phyloP scores from a whole-genome alignment of 2,888 invertebrate genomes.

The Epinotia nisella region DNA sequence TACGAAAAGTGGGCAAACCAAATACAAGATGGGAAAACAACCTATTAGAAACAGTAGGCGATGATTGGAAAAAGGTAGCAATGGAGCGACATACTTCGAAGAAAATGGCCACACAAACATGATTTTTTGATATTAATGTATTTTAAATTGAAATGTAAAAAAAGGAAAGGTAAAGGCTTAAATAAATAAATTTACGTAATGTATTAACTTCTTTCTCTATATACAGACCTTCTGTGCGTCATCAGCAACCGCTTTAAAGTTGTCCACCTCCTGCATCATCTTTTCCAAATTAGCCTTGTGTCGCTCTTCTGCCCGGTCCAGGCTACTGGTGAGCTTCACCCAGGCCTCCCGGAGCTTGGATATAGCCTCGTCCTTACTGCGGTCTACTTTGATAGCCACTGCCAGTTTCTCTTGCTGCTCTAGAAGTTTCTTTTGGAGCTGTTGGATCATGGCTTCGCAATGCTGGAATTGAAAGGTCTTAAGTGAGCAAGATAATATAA shows the following conservation, averaged over 20 bases:
- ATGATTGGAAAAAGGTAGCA: too few relatives aligned
- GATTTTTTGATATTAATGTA: too few relatives aligned
- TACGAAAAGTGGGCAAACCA: too few relatives aligned
- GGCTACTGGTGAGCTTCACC: slow-evolving; percentile 77
- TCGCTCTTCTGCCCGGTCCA: slow-evolving; percentile 78
- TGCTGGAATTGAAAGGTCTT: slow-evolving; percentile 79
- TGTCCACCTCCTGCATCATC: slow-evolving; percentile 82
- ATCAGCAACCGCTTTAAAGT: slow-evolving; percentile 71
- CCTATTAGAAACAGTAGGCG: too few relatives aligned
- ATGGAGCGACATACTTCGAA: too few relatives aligned
- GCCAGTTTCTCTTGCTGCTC: slow-evolving; percentile 92
- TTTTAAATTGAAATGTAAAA: too few relatives aligned
- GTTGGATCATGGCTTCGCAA: slow-evolving; percentile 90
- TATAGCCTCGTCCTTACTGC: slow-evolving; percentile 89
- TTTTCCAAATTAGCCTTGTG: slow-evolving; percentile 77
- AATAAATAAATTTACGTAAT: too few relatives aligned
- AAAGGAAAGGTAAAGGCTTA: too few relatives aligned
- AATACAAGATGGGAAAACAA: too few relatives aligned
- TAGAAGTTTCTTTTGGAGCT: slow-evolving; percentile 88
- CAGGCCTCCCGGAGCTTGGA: slow-evolving; percentile 87
- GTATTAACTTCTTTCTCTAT: not conserved
- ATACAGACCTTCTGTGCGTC: slow-evolving; percentile 75
- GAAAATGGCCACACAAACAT: too few relatives aligned
- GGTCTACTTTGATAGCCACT: slow-evolving; percentile 91
- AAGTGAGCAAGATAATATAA: too few relatives aligned